A percentile compares a stretch with the other conserved stretches of the same genome.
Conservation (phyloP, 2,797 vertebrate genomes). For the Varecia variegata region DNA sequence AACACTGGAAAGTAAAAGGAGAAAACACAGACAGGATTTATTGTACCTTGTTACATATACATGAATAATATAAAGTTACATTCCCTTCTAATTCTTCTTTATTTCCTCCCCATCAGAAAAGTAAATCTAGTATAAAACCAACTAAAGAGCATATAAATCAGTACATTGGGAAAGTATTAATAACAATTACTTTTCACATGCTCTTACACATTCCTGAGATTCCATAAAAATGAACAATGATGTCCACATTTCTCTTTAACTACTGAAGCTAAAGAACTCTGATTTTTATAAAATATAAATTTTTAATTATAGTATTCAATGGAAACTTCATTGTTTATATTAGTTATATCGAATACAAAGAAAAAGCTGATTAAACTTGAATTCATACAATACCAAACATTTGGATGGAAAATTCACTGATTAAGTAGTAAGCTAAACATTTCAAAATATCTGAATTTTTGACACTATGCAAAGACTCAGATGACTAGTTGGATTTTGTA, state of each 20-base stretch:
- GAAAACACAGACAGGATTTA: background rate
- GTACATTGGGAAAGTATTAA: background rate
- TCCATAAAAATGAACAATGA: background rate
- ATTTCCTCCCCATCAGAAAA: background rate
- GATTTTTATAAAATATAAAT: background rate
- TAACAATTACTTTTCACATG: background rate
- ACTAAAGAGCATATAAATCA: background rate
- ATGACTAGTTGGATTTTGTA: background rate
- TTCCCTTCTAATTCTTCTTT: background rate
- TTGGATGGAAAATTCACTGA: background rate
- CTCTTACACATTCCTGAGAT: background rate
- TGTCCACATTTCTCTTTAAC: background rate
- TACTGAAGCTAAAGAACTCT: background rate
- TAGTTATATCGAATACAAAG: background rate
- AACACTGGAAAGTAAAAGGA: background rate
- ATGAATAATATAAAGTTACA: background rate
- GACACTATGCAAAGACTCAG: background rate
- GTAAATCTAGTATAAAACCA: background rate
- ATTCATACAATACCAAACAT: background rate
- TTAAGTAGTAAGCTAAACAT: background rate
- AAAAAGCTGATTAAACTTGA: background rate
- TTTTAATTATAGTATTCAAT: background rate
- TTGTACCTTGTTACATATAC: background rate
- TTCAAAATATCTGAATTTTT: conserved; percentile 37
- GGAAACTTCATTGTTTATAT: background rate